phyloP scores from a whole-genome alignment of 2,113 vertebrate genomes.

The Phalacrocorax aristotelis region DNA sequence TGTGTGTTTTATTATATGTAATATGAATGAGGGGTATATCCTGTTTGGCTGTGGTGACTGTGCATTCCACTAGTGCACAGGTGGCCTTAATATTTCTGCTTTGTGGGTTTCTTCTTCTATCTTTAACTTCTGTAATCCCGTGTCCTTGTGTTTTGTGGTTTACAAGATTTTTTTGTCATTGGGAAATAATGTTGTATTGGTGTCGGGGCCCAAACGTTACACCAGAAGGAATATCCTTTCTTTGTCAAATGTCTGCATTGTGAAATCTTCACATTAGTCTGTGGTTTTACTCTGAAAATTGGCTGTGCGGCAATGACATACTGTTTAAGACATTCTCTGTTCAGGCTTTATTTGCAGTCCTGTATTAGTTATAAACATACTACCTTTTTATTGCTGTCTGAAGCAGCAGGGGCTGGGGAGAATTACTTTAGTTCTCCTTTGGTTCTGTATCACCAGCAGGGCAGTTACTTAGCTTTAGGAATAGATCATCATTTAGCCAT shows the following conservation, averaged over 20 bases:
- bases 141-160: slow-evolving; percentile 44
- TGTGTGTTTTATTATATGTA: background rate
- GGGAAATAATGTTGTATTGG: background rate
- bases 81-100: slow-evolving; percentile 47
- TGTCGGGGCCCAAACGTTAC: background rate
- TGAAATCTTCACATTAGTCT: slow-evolving; percentile 49
- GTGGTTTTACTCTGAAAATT: slow-evolving; percentile 44
- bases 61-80: slow-evolving; percentile 3
- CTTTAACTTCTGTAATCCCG: slow-evolving; percentile 44
- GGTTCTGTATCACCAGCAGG: background rate
- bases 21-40: background rate
- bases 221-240: slow-evolving; percentile 35
- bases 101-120: slow-evolving; percentile 48
- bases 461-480: background rate
- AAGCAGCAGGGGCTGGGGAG: background rate
- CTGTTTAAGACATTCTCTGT: background rate
- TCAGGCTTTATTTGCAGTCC: background rate
- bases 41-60: slow-evolving; percentile 6
- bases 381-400: background rate
- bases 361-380: background rate
- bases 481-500: background rate
- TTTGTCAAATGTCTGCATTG: slow-evolving; percentile 46
- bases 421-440: background rate
- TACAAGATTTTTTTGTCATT: slow-evolving; percentile 29
- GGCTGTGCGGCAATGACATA: slow-evolving; percentile 1